Evolutionary conservation across 2,113 vertebrate species (phyloP).

Genomic region (Todiramphus chloris): DNA sequence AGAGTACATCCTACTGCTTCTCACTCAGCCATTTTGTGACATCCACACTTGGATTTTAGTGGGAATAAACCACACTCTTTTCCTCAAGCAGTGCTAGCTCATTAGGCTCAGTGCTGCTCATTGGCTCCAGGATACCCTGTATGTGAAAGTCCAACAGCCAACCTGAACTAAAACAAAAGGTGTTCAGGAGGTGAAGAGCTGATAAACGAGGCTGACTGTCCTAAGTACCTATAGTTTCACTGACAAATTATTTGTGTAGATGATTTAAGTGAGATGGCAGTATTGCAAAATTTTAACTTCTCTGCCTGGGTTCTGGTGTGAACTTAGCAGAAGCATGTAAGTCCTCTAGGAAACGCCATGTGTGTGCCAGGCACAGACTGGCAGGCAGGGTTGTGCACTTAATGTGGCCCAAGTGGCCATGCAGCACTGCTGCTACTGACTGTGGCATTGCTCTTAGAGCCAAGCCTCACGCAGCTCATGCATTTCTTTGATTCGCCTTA

Average conservation of each 20-base stretch:
- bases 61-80: not conserved
- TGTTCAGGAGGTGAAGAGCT: not conserved
- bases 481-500: not conserved
- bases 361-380: not conserved
- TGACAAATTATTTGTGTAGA: not conserved
- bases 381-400: not conserved
- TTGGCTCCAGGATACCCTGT: not conserved
- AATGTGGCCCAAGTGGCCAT: not conserved
- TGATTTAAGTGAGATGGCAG: not conserved
- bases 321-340: not conserved
- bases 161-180: not conserved
- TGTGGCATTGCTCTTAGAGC: not conserved
- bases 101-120: not conserved
- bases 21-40: not conserved
- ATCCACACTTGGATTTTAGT: not conserved
- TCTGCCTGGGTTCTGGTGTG: not conserved
- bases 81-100: accelerated
- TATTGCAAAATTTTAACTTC: not conserved
- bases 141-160: not conserved
- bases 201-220: not conserved
- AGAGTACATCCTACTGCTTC: not conserved
- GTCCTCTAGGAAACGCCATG: not conserved
- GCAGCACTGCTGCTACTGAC: not conserved
- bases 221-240: not conserved
- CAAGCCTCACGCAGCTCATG: not conserved